phyloP scores from a whole-genome alignment of 64 coral and sea anemone species.

The Dendrophyllia cribrosa region DNA sequence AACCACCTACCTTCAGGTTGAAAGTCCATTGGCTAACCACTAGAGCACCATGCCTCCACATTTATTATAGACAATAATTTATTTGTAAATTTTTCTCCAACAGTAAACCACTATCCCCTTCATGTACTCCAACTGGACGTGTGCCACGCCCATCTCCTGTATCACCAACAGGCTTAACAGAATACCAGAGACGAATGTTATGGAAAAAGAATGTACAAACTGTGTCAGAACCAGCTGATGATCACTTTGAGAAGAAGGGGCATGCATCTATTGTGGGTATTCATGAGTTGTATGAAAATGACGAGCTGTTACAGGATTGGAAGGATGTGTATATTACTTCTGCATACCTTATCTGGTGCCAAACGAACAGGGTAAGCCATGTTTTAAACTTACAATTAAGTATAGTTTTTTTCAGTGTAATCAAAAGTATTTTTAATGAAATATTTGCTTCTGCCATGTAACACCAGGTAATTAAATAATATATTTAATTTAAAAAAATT shows the following conservation, averaged over 20 bases:
- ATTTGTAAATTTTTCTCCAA: not conserved
- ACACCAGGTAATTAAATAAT: too few species aligned
- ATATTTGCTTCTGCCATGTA: too few species aligned
- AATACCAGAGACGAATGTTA: constrained; percentile 82
- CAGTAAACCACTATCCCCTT: not conserved
- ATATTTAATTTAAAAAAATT: too few species aligned
- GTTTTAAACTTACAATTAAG: not conserved
- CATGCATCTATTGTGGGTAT: constrained; percentile 74
- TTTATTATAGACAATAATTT: not conserved
- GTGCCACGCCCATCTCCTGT: constrained; percentile 60
- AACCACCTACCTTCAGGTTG: too few species aligned
- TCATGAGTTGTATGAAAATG: constrained; percentile 94
- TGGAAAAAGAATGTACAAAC: constrained; percentile 75
- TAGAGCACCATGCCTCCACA: not conserved
- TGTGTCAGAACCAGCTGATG: constrained; percentile 1
- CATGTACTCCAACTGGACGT: constrained; percentile 1
- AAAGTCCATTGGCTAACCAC: too few species aligned
- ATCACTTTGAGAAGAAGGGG: not conserved
- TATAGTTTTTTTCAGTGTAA: too few species aligned
- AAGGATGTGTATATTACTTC: constrained; percentile 89
- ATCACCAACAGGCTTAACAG: constrained; percentile 68
- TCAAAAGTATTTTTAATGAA: too few species aligned
- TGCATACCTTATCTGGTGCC: constrained; percentile 98
- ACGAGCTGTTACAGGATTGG: constrained; percentile 91
- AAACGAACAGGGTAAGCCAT: constrained; percentile 58